Percentiles rank a stretch among this genome's conserved stretches.
phyloP scores from a whole-genome alignment of 2,113 vertebrate genomes.

The Peromyscus californicus region DNA sequence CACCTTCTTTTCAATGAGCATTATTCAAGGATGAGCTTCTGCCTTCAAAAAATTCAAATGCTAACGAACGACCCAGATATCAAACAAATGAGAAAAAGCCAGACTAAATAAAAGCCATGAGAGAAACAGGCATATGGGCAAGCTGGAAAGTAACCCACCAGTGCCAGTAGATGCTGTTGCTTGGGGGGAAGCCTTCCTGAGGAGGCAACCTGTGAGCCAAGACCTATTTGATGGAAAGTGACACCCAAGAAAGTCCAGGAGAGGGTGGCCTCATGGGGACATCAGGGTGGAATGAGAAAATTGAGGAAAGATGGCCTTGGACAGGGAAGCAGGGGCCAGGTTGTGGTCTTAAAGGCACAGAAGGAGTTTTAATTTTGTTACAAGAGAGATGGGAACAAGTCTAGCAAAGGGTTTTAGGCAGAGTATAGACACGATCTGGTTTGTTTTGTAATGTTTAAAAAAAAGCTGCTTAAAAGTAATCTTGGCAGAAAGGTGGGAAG shows the following conservation, averaged over 20 bases:
- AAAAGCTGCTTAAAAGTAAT: background rate
- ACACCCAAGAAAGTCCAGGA: background rate
- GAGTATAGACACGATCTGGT: background rate
- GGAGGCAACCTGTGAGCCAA: background rate
- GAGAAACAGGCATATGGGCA: background rate
- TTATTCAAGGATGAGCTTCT: conserved; percentile 15
- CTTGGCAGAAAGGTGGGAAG: background rate
- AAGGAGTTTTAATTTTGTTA: conserved; percentile 18
- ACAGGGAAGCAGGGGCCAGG: background rate
- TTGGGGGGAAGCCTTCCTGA: background rate
- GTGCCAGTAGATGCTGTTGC: background rate
- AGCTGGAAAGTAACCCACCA: background rate
- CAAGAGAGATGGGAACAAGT: background rate
- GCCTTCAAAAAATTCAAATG: conserved; percentile 1
- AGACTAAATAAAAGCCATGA: background rate
- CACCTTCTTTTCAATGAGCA: background rate
- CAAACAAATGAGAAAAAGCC: background rate
- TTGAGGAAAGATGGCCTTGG: too few species aligned
- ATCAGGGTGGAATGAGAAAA: background rate
- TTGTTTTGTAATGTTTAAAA: background rate
- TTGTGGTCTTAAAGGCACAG: background rate
- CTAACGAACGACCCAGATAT: background rate
- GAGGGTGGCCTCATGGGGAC: background rate
- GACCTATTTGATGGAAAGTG: background rate
- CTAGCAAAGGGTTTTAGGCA: background rate